Percentiles rank a stretch among this genome's conserved stretches.
phyloP scores from a whole-genome alignment of 2,113 vertebrate genomes.

The Myiopsitta monachus region DNA sequence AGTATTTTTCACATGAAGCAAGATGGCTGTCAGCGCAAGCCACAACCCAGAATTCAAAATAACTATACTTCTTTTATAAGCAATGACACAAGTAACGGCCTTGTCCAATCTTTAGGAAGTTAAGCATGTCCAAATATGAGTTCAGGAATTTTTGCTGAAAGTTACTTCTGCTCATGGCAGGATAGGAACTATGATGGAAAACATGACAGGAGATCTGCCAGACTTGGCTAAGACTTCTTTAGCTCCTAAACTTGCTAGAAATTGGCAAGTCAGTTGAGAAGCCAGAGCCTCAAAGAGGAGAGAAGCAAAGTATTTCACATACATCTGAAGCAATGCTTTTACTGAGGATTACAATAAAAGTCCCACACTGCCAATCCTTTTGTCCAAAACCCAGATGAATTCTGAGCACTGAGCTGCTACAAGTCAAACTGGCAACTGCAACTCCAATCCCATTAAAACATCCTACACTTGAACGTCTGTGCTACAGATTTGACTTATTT shows the following conservation, averaged over 20 bases:
- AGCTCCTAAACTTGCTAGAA: background rate
- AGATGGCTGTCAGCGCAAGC: background rate
- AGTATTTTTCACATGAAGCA: background rate
- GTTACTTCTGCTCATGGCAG: background rate
- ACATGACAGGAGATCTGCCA: background rate
- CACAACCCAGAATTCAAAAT: background rate
- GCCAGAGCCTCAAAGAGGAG: background rate
- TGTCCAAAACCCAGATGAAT: background rate
- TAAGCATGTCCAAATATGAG: background rate
- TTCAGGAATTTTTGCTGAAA: background rate
- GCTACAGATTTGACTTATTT: background rate
- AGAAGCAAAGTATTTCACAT: background rate
- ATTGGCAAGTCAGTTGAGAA: background rate
- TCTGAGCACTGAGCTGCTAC: background rate
- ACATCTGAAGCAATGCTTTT: background rate
- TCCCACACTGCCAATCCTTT: background rate
- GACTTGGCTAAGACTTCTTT: background rate
- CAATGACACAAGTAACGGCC: background rate
- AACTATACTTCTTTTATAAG: background rate
- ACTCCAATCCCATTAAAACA: background rate
- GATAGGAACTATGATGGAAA: background rate
- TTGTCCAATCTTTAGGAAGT: background rate
- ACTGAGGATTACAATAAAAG: background rate
- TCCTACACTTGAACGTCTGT: background rate
- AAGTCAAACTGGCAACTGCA: background rate